Evolutionary conservation across 2,113 vertebrate species (phyloP).

Genomic region (Oenanthe oenanthe): DNA sequence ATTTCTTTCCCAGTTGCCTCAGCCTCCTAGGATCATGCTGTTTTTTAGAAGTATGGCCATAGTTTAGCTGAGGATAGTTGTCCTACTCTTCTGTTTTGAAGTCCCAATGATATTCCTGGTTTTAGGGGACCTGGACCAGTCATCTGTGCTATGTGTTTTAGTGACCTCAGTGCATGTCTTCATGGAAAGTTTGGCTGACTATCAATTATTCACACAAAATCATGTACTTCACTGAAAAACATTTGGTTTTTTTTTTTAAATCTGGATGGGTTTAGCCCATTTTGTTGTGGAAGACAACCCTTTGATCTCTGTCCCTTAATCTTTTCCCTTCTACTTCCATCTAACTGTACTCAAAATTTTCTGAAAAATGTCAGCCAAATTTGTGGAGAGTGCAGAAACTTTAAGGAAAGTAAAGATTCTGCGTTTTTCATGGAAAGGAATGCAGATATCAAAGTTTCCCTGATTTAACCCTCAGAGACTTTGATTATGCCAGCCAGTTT

Average conservation of each 20-base stretch:
- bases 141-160: background rate
- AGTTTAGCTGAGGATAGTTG: background rate
- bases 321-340: background rate
- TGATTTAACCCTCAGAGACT: background rate
- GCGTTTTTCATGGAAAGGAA: background rate
- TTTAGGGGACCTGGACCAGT: background rate
- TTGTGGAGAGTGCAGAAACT: background rate
- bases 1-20: background rate
- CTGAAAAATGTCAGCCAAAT: background rate
- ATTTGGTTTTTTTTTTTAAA: background rate
- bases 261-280: background rate
- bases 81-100: background rate
- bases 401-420: background rate
- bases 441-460: background rate
- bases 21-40: background rate
- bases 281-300: background rate
- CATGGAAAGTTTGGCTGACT: background rate
- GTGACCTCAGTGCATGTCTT: background rate
- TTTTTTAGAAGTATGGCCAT: background rate
- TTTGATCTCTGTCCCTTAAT: background rate
- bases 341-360: background rate
- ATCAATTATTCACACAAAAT: background rate
- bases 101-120: background rate
- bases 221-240: background rate
- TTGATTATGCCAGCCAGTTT: background rate